These are phyloP conservation scores for Pyrrhosoma nymphula DNA, from an alignment of 2,888 invertebrate genomes.

Conservation along the genomic window DNA sequence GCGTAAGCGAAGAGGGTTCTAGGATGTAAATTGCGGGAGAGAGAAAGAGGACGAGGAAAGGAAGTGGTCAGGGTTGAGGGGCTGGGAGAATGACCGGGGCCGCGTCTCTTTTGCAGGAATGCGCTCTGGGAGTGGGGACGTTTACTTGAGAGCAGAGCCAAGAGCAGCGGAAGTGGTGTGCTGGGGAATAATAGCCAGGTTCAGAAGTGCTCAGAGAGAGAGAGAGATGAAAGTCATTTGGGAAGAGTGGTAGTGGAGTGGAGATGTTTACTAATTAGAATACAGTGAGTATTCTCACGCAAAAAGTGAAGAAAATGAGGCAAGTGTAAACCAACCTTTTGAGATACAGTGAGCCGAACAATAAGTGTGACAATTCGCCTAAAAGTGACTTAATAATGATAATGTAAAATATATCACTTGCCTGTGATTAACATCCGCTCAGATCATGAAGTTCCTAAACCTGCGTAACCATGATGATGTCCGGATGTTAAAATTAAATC, in stretches of 20 bases:
- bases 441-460: not conserved
- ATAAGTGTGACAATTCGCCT: not conserved
- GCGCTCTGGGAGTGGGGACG: conserved; percentile 5
- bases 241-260: not conserved
- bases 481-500: not conserved
- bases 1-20: not conserved
- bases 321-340: not conserved
- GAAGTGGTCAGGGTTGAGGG: not conserved
- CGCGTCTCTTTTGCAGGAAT: not conserved
- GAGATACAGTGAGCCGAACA: not conserved
- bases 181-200: conserved; percentile 2
- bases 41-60: not conserved
- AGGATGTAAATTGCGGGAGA: conserved; percentile 5
- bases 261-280: not conserved
- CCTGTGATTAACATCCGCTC: not conserved
- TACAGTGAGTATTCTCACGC: not conserved
- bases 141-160: conserved; percentile 2
- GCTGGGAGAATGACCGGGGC: not conserved
- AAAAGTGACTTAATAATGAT: not conserved
- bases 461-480: not conserved
- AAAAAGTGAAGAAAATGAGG: not conserved
- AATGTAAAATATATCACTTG: not conserved
- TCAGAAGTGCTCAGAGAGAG: not conserved
- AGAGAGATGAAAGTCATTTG: conserved; percentile 7
- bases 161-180: not conserved